Conservation (phyloP, 2,797 vertebrate species). For the Margarornis squamiger region DNA sequence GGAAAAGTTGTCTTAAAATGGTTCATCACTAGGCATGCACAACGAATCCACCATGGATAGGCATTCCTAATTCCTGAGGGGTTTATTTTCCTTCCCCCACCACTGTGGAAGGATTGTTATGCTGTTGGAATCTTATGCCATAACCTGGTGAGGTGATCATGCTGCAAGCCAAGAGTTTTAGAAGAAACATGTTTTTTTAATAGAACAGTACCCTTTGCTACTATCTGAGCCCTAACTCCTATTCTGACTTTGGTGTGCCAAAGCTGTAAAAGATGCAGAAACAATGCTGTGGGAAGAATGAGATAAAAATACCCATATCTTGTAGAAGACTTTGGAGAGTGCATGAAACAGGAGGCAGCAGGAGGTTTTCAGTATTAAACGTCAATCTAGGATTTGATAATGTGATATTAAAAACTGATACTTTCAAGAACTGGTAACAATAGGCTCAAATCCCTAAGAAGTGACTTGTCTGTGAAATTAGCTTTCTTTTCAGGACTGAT, state of each 20-base stretch:
- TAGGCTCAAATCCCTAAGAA: not conserved
- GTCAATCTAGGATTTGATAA: not conserved
- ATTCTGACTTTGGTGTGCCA: not conserved
- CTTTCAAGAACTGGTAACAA: not conserved
- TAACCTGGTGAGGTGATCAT: not conserved
- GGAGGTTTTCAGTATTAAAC: not conserved
- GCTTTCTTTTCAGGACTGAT: not conserved
- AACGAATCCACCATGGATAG: not conserved
- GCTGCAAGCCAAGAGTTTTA: not conserved
- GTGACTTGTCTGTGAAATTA: not conserved
- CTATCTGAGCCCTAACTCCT: not conserved
- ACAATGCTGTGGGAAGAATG: not conserved
- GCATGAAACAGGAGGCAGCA: not conserved
- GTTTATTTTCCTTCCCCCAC: not conserved
- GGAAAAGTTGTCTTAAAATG: not conserved
- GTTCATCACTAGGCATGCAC: not conserved
- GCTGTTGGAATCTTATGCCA: rapidly evolving
- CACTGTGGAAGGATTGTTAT: not conserved
- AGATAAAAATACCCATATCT: not conserved
- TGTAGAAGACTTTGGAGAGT: not conserved
- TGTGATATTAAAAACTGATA: not conserved
- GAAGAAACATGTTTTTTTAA: not conserved
- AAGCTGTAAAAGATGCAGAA: not conserved
- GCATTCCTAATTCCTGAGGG: not conserved
- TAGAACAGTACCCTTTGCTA: not conserved